These are phyloP conservation scores for Geococcyx californianus DNA, from an alignment of 2,113 vertebrate species.

Conservation along the genomic window DNA sequence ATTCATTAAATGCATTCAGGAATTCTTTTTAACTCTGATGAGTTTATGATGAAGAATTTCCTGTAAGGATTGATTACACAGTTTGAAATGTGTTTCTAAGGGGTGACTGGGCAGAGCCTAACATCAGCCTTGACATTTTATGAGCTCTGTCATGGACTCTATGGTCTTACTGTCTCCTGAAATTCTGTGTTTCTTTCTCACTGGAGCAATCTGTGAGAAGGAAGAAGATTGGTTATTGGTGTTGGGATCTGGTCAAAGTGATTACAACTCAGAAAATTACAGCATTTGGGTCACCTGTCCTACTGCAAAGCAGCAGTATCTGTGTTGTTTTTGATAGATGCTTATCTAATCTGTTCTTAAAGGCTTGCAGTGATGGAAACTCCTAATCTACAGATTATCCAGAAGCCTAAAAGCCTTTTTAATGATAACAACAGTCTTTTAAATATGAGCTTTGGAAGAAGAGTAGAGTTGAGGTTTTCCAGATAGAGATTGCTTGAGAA, in stretches of 20 bases:
- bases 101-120: neutral
- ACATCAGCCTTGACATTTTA: neutral
- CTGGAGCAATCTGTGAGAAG: neutral
- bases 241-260: neutral
- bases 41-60: neutral
- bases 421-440: neutral
- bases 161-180: neutral
- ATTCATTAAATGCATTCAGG: neutral
- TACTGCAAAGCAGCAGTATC: neutral
- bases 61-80: neutral
- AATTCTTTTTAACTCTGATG: neutral
- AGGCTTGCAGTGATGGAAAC: neutral
- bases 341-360: neutral
- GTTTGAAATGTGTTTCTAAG: neutral
- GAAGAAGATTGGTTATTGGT: neutral
- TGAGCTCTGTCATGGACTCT: neutral
- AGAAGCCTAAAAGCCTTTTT: neutral
- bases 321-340: neutral
- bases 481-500: neutral
- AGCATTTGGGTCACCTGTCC: neutral
- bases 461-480: neutral
- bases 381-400: neutral
- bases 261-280: neutral
- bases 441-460: neutral
- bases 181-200: neutral